phyloP scores from a whole-genome alignment of 2,888 invertebrate genomes.

The Drosophila imparisetae region DNA sequence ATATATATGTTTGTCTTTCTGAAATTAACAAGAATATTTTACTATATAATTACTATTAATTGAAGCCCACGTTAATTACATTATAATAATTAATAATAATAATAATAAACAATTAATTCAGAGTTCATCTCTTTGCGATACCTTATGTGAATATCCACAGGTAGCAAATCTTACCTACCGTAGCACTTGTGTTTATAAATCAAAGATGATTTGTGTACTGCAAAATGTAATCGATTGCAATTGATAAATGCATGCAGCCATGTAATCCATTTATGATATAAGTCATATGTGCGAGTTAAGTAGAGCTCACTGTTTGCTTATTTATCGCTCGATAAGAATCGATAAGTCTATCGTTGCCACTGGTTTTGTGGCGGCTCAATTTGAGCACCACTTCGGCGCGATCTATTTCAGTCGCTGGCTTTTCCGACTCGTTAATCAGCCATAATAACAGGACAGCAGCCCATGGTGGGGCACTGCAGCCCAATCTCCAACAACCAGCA shows the following conservation, averaged over 20 bases:
- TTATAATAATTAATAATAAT: no score
- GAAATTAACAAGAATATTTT: neutral
- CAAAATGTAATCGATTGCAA: neutral
- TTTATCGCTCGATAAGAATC: constrained; percentile 20
- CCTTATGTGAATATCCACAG: neutral
- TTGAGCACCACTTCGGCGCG: constrained; percentile 6
- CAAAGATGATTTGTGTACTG: neutral
- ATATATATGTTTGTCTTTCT: neutral
- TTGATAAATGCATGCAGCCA: neutral
- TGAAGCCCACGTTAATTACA: neutral
- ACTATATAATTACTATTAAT: neutral
- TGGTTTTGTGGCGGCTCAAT: constrained; percentile 10
- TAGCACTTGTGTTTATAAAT: neutral
- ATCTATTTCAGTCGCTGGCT: constrained; percentile 42
- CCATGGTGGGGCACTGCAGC: constrained; percentile 5
- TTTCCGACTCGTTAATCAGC: constrained; percentile 49
- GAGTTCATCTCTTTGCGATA: neutral
- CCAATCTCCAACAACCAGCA: neutral
- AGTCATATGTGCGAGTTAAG: neutral
- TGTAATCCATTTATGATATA: neutral
- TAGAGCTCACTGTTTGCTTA: neutral
- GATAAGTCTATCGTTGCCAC: constrained; percentile 22
- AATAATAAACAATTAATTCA: neutral
- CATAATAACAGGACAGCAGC: constrained; percentile 30
- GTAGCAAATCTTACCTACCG: neutral